Conservation (phyloP, 2,888 invertebrate species). For the Podabrus alpinus region DNA sequence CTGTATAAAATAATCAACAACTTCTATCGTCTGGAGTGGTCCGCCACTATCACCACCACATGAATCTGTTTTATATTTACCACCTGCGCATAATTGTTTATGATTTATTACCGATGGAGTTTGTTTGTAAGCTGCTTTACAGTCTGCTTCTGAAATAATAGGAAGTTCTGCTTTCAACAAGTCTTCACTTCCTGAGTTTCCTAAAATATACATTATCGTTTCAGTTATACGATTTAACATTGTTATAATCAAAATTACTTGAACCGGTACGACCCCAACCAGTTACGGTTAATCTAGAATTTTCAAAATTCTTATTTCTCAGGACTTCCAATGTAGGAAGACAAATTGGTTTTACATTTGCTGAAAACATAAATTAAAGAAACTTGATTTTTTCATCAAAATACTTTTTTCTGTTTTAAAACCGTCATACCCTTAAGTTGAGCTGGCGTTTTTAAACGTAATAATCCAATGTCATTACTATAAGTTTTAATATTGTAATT, state of each 20-base stretch:
- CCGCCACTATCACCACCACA: conserved; percentile 74
- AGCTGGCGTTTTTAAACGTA: conserved; percentile 54
- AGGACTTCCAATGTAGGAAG: conserved; percentile 50
- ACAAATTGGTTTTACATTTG: conserved; percentile 56
- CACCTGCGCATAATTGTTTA: conserved; percentile 68
- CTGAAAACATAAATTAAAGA: conserved; percentile 33
- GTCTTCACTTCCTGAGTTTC: conserved; percentile 10
- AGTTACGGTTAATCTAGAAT: conserved; percentile 64
- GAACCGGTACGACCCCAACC: conserved; percentile 76
- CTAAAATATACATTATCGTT: neutral
- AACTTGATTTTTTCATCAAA: neutral
- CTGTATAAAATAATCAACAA: conserved; percentile 37
- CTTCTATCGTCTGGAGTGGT: conserved; percentile 56
- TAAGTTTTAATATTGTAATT: conserved; percentile 56
- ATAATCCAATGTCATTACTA: conserved; percentile 63
- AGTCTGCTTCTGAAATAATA: conserved; percentile 46
- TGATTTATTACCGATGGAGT: conserved; percentile 36
- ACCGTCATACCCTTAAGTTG: conserved; percentile 49
- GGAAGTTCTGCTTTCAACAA: conserved; percentile 32
- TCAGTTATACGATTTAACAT: conserved; percentile 33
- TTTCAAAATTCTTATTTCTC: conserved; percentile 52
- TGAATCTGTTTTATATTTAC: conserved; percentile 61
- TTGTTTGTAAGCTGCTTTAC: conserved; percentile 36
- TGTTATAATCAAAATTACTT: conserved; percentile 47
- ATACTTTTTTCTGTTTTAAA: neutral